Conservation (phyloP, 2,113 vertebrate genomes). For the Myiozetetes cayanensis region DNA sequence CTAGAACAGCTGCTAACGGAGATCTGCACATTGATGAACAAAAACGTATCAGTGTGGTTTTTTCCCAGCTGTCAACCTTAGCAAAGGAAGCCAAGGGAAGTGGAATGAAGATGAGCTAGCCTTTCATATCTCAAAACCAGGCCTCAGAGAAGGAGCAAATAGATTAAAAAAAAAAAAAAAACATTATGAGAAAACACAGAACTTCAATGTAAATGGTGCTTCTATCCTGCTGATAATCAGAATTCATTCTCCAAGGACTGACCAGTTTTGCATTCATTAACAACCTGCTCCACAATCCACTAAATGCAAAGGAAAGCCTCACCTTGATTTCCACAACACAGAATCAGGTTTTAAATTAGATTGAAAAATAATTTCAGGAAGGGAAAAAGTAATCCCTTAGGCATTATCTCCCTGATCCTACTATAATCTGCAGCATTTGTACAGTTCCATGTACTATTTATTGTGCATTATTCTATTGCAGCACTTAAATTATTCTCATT, state of each 20-base stretch:
- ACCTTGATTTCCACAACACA: constrained; percentile 7
- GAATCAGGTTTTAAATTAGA: constrained; percentile 2
- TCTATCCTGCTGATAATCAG: background rate
- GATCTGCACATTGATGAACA: background rate
- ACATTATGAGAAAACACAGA: background rate
- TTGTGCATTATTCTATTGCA: constrained; percentile 20
- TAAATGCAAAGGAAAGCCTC: background rate
- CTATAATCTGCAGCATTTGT: constrained; percentile 33
- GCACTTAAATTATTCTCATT: background rate
- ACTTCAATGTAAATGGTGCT: background rate
- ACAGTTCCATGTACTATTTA: constrained; percentile 19
- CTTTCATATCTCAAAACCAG: background rate
- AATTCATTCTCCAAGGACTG: background rate
- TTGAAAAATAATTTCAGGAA: constrained; percentile 39
- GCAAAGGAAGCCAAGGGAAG: background rate
- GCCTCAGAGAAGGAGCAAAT: background rate
- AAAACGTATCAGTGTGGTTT: background rate
- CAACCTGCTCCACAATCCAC: background rate
- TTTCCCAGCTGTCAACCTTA: background rate
- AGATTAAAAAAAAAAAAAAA: background rate
- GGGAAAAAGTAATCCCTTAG: constrained; percentile 30
- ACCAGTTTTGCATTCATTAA: background rate
- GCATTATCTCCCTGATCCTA: constrained; percentile 26
- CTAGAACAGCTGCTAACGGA: background rate
- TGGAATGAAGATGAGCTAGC: background rate